These are phyloP conservation scores for Hyalella azteca DNA, from an alignment of 2,888 invertebrate species.

Conservation along the genomic window DNA sequence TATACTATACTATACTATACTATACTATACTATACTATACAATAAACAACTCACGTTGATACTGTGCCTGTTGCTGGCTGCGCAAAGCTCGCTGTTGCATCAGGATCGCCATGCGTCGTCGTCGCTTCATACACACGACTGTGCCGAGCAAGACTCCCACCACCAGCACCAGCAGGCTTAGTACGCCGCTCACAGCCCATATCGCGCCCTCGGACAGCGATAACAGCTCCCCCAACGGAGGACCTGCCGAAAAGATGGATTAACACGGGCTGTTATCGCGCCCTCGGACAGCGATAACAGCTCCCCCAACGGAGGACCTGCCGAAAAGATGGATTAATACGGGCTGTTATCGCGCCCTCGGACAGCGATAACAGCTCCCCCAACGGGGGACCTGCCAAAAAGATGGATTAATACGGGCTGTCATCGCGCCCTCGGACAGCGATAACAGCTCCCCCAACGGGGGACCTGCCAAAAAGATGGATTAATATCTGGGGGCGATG, in stretches of 20 bases:
- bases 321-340: not conserved
- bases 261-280: too few relatives aligned
- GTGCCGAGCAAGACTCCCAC: not conserved
- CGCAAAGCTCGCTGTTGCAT: not conserved
- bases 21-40: too few relatives aligned
- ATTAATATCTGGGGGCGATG: too few relatives aligned
- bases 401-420: too few relatives aligned
- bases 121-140: conserved; percentile 51
- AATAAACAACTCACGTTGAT: conserved; percentile 8
- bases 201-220: conserved; percentile 44
- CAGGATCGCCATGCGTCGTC: conserved; percentile 30
- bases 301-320: conserved; percentile 52
- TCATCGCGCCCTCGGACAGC: too few relatives aligned
- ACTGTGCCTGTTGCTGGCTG: conserved; percentile 15
- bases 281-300: conserved; percentile 47
- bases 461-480: too few relatives aligned
- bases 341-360: too few relatives aligned
- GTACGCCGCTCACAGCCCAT: conserved; percentile 44
- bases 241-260: conserved; percentile 33
- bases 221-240: conserved; percentile 50
- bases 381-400: too few relatives aligned
- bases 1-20: too few relatives aligned
- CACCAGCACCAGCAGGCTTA: conserved; percentile 39
- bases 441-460: too few relatives aligned
- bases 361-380: too few relatives aligned